Conservation (phyloP, 2,797 vertebrate genomes). For the Numenius phaeopus region DNA sequence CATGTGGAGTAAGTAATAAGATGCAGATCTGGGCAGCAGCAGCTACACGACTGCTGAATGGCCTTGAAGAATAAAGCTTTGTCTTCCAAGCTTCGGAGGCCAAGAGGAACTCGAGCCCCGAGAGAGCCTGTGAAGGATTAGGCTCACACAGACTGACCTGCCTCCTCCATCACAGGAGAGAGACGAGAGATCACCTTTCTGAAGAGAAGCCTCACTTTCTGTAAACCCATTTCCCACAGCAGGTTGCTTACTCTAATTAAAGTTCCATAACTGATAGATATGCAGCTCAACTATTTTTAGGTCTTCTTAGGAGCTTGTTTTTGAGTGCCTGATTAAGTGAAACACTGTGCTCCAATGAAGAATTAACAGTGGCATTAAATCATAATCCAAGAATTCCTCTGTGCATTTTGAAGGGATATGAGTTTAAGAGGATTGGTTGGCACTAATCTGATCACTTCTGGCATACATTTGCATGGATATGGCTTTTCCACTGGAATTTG, state of each 20-base stretch:
- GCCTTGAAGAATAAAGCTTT: conserved; percentile 36
- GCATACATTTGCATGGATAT: conserved; percentile 57
- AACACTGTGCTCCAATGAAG: conserved; percentile 49
- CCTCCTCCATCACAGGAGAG: neutral
- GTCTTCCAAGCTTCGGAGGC: neutral
- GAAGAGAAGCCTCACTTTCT: neutral
- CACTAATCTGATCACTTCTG: conserved; percentile 69
- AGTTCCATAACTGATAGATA: conserved; percentile 53
- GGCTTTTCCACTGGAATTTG: conserved; percentile 50
- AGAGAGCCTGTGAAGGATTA: neutral
- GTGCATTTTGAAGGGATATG: conserved; percentile 68
- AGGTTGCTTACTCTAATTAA: conserved; percentile 47
- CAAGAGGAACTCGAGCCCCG: neutral
- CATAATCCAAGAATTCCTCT: conserved; percentile 60
- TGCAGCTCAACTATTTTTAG: conserved; percentile 46
- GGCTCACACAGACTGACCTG: neutral
- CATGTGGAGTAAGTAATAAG: neutral
- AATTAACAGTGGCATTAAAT: conserved; percentile 53
- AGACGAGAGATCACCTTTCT: neutral
- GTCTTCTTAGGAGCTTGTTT: conserved; percentile 29
- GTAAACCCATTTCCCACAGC: conserved; percentile 31
- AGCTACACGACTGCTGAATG: neutral
- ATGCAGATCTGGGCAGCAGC: neutral
- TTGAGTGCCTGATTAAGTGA: conserved; percentile 43
- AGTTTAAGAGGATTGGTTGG: conserved; percentile 70